These are phyloP conservation scores for Poeciliopsis turneri DNA, from an alignment of 2,797 vertebrate species.

Conservation along the genomic window DNA sequence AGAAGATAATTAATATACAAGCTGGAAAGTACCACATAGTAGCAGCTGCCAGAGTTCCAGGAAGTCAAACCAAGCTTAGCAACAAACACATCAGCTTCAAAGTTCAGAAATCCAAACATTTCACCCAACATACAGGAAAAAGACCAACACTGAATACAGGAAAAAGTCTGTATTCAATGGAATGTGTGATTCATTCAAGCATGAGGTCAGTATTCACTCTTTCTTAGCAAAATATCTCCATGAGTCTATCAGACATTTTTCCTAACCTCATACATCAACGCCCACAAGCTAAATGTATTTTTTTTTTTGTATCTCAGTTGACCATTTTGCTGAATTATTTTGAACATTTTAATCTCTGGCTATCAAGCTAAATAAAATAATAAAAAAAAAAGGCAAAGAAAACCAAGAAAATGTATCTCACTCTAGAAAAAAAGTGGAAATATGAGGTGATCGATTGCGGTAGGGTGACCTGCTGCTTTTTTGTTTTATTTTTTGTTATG, in stretches of 20 bases:
- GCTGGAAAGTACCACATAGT: slow-evolving; percentile 28
- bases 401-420: neutral
- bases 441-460: neutral
- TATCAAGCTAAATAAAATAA: slow-evolving; percentile 21
- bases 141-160: neutral
- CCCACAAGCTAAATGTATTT: neutral
- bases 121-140: slow-evolving; percentile 28
- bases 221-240: slow-evolving; percentile 19
- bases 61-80: slow-evolving; percentile 37
- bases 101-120: slow-evolving; percentile 38
- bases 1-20: slow-evolving; percentile 52
- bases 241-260: slow-evolving; percentile 53
- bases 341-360: slow-evolving; percentile 31
- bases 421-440: neutral
- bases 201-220: slow-evolving; percentile 39
- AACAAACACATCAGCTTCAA: slow-evolving; percentile 36
- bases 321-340: slow-evolving; percentile 24
- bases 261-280: slow-evolving; percentile 26
- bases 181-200: slow-evolving; percentile 44
- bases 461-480: neutral
- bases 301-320: slow-evolving; percentile 33
- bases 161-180: slow-evolving; percentile 27
- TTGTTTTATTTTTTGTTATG: neutral
- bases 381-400: neutral
- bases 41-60: slow-evolving; percentile 34